Evolutionary conservation across 2,797 vertebrate genomes (phyloP), one percentile per base, ranked within the genome.

Genomic region (Myotis vivesi): DNA sequence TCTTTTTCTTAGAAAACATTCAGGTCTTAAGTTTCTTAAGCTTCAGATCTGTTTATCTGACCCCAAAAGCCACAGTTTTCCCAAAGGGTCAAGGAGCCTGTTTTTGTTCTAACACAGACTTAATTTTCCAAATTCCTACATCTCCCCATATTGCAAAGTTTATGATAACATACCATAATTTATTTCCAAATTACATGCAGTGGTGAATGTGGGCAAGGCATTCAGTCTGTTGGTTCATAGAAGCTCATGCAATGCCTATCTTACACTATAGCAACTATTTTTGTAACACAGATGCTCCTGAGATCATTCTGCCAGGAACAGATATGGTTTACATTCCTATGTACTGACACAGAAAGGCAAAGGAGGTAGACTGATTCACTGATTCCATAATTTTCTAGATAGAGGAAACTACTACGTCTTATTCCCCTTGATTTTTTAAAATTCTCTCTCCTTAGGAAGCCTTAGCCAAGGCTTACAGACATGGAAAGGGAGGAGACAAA

Each of bases 51-150:
- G 25, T 76, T n/a, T 71, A 81, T 57, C 38, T 79, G 51, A 82
- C 17, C 55, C 91, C 23, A 9, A 87, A 89, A 83, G 12, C 30
- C 17, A 71, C 19, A 84, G 53, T 80, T 75, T 89, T 20, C 13
- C 28, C 8, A 79, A 6, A 64, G 75, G 55, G 30, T 5, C 17
- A 94, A 57, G 7, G 3, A 53, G 36, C 22, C 72, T 85, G 22
- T 17, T 69, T 94, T 90, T 96, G 28, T 92, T 89, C n/a, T 85
- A 89, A 82, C 7, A 88, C 0, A 95, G 33, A 79, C 55, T 68
- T 95, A 66, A 82, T n/a, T 80, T 86, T 36, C 79, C 17, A 82
- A 95, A 92, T 15, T 79, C 22, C 49, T 68, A 59, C 23, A 10
- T 95, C 38, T 64, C 8, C 30, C 20, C n/a, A 53, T 41, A 53